Percentiles rank a stretch among this genome's conserved stretches.
Evolutionary conservation across 2,888 invertebrate genomes (phyloP).

Genomic region (Thecophora atra): DNA sequence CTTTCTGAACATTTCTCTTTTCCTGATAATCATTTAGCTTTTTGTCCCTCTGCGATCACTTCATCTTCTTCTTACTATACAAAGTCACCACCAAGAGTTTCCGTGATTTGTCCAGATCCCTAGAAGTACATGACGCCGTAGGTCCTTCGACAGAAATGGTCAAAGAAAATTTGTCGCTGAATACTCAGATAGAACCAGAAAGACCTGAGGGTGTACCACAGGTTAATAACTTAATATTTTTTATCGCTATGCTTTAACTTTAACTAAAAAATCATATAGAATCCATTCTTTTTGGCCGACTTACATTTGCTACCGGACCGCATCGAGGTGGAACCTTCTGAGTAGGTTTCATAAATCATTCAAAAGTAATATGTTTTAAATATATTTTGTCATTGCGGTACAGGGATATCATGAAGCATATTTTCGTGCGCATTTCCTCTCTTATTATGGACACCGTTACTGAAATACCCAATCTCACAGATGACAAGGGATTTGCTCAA

Average conservation of each 20-base stretch:
- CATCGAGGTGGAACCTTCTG: slow-evolving; percentile 67
- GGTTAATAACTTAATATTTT: slow-evolving; percentile 56
- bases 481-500: slow-evolving; percentile 75
- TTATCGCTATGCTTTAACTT: neutral
- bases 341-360: slow-evolving; percentile 54
- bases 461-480: slow-evolving; percentile 76
- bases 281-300: slow-evolving; percentile 69
- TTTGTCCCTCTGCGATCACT: slow-evolving; percentile 76
- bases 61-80: slow-evolving; percentile 76
- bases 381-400: too few relatives aligned
- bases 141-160: slow-evolving; percentile 68
- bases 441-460: slow-evolving; percentile 71
- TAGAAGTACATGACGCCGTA: slow-evolving; percentile 69
- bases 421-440: slow-evolving; percentile 56
- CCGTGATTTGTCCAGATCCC: slow-evolving; percentile 68
- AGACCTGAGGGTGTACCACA: slow-evolving; percentile 66
- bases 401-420: slow-evolving; percentile 53
- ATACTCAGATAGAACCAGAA: slow-evolving; percentile 67
- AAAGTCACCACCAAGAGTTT: slow-evolving; percentile 74
- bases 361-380: neutral
- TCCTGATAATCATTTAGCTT: slow-evolving; percentile 68
- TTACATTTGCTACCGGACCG: slow-evolving; percentile 69
- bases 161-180: slow-evolving; percentile 63
- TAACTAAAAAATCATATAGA: slow-evolving; percentile 42
- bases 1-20: too few relatives aligned